phyloP scores from a whole-genome alignment of 2,797 vertebrate genomes.

The Galaxias olidus region DNA sequence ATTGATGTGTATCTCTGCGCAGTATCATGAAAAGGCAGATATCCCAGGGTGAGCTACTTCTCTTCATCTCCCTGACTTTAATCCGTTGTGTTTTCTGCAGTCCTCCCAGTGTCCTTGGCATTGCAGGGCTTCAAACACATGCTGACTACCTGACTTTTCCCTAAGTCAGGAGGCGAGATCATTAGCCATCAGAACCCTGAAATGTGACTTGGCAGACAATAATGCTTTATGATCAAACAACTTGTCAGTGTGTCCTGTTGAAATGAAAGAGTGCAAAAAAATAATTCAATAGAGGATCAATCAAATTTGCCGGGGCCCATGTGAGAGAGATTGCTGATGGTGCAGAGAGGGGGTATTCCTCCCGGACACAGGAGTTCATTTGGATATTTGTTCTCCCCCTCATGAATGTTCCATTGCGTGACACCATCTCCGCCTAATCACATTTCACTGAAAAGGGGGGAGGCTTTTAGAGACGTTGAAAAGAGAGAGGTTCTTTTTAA shows the following conservation, averaged over 20 bases:
- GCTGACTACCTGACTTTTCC: constrained; percentile 82
- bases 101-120: constrained; percentile 76
- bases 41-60: constrained; percentile 56
- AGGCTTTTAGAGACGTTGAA: constrained; percentile 98
- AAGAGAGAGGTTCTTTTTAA: constrained; percentile 99
- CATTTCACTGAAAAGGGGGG: constrained; percentile 82
- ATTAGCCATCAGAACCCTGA: constrained; percentile 82
- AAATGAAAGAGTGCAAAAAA: constrained; percentile 82
- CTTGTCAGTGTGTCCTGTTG: constrained; percentile 80
- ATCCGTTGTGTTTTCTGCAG: constrained; percentile 70
- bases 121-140: constrained; percentile 78
- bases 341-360: constrained; percentile 82
- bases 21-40: constrained; percentile 77
- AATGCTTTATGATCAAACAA: constrained; percentile 85
- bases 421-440: constrained; percentile 97
- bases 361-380: constrained; percentile 84
- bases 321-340: constrained; percentile 84
- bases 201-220: constrained; percentile 85
- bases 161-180: constrained; percentile 80
- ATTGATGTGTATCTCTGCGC: constrained; percentile 49
- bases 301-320: constrained; percentile 73
- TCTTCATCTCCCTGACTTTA: constrained; percentile 72
- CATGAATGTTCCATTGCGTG: constrained; percentile 90
- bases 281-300: constrained; percentile 87
- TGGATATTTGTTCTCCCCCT: constrained; percentile 87